Conservation (phyloP, 2,113 vertebrate species). For the Ammodramus savannarum region DNA sequence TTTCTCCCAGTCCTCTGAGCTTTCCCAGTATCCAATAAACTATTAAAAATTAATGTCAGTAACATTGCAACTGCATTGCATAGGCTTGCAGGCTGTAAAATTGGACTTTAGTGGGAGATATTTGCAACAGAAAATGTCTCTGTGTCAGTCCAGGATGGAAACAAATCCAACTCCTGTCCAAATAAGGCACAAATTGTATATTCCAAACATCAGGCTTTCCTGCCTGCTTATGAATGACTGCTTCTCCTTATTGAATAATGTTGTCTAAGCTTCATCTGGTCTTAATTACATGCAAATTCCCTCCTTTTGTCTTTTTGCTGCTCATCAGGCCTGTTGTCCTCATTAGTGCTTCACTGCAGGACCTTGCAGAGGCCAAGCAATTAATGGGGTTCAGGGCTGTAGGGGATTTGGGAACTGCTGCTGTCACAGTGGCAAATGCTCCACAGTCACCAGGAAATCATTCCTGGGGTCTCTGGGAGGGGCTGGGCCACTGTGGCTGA, state of each 20-base stretch:
- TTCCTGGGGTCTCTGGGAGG: neutral
- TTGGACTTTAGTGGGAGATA: neutral
- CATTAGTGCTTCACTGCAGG: slow-evolving; percentile 28
- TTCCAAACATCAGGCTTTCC: neutral
- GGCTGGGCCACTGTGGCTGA: neutral
- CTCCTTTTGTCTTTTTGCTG: slow-evolving; percentile 32
- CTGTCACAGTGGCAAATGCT: neutral
- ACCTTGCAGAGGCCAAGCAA: neutral
- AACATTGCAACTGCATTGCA: neutral
- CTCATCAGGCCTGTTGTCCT: neutral
- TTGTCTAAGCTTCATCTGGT: slow-evolving; percentile 40
- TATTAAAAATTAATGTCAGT: neutral
- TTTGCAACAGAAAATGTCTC: neutral
- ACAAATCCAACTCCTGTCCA: neutral
- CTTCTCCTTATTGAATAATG: neutral
- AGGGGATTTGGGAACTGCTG: neutral
- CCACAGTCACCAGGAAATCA: neutral
- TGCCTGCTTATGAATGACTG: slow-evolving; percentile 16
- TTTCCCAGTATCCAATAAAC: neutral
- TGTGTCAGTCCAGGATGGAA: neutral
- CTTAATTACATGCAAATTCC: slow-evolving; percentile 16
- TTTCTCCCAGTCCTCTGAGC: neutral
- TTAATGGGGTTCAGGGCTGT: neutral
- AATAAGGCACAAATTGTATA: neutral
- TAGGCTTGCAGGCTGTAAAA: neutral